Evolutionary conservation across 92 coral and sea anemone genomes (phyloP), one percentile per base, ranked within the genome.

Genomic region (Virgularia gustaviana): DNA sequence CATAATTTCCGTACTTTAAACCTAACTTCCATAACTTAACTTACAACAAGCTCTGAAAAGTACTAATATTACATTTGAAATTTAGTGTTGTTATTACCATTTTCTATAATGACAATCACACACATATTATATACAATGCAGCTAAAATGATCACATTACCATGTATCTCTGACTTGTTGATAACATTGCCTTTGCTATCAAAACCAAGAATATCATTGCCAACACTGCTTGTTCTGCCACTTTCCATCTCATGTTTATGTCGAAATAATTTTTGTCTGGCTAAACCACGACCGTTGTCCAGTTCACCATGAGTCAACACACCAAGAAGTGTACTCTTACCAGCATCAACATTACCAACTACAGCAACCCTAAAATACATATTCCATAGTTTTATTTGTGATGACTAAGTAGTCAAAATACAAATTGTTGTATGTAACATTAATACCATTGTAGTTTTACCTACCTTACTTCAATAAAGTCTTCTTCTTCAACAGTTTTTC

Each of bases 311-410:
- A 9, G 98, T 92, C 33, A 92, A 81, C 9, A 92, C 98, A 37
- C 98, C 98, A 4, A 92, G 83, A 53, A 92, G 67, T 24, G 98
- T 92, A 49, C 98, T 92, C 54, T 92, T 92, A 3, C 98, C 98
- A n/a, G 98, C 98, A 82, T 92, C 98, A 28, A 92, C 98, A 82
- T 92, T 92, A n/a, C 98, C 98, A 25, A 92, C 98, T 29, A 92
- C 98, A 44, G 98, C 98, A 71, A 92, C 98, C 36, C 98, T 92
- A 43, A 7, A 53, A 54, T 10, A 19, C 31, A 77, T 39, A 39
- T 7, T 39, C 45, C 15, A 39, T 39, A 39, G 8, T 39, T 39
- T n/a, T n/a, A n/a, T n/a, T 39, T 39, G 45, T 39, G 45, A 39
- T 15, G 15, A 39, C 45, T 39, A 7, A 39, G 15, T 15, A 7